Conservation (phyloP, 2,797 vertebrate species). For the Sebastiscus tertius region DNA sequence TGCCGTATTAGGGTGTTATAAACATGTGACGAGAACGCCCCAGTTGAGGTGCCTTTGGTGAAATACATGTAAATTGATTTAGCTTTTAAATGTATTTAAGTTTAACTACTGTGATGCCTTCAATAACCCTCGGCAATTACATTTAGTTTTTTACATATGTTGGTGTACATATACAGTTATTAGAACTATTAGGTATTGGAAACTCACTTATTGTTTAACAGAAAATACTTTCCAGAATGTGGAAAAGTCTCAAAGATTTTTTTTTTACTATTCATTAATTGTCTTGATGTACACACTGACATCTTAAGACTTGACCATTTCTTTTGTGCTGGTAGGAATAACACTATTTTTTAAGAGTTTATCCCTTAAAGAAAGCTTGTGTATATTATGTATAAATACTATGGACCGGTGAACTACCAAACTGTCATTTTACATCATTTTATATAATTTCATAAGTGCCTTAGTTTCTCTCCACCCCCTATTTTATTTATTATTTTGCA, state of each 20-base stretch:
- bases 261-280: slow-evolving; percentile 5
- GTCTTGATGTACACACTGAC: slow-evolving; percentile 3
- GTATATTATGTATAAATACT: slow-evolving; percentile 52
- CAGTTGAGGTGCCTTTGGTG: background rate
- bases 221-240: background rate
- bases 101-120: background rate
- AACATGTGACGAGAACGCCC: background rate
- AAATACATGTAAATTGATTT: background rate
- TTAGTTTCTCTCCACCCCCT: slow-evolving; percentile 8
- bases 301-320: slow-evolving; percentile 17
- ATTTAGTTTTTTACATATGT: background rate
- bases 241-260: background rate
- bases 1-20: background rate
- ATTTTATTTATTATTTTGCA: slow-evolving; percentile 78
- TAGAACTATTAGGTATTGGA: background rate
- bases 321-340: slow-evolving; percentile 23
- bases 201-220: background rate
- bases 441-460: slow-evolving; percentile 33
- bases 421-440: slow-evolving; percentile 56
- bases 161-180: background rate
- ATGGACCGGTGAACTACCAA: slow-evolving; percentile 4
- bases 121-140: background rate
- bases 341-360: slow-evolving; percentile 22
- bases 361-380: slow-evolving; percentile 30
- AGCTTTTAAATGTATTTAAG: background rate